These are phyloP conservation scores for Nettapus auritus DNA, from an alignment of 2,113 vertebrate species.

Conservation along the genomic window DNA sequence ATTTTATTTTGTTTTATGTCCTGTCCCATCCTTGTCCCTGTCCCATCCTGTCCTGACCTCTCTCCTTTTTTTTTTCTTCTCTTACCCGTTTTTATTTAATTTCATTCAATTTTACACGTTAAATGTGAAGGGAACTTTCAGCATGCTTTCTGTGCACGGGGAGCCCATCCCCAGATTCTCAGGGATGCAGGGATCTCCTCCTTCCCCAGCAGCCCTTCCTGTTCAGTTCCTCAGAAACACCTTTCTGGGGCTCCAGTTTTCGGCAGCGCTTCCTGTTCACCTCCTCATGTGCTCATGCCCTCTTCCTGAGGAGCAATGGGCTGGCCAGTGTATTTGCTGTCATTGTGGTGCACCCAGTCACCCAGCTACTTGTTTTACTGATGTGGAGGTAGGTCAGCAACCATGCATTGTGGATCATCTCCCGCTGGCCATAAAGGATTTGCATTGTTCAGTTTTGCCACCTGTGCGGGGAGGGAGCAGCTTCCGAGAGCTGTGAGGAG, in stretches of 20 bases:
- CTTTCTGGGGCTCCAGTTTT: neutral
- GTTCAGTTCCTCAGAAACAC: neutral
- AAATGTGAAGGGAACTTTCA: neutral
- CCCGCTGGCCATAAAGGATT: neutral
- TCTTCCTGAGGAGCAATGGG: neutral
- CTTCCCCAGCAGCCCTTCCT: neutral
- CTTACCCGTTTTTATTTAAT: neutral
- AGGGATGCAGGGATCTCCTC: fast-evolving
- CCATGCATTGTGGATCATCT: fast-evolving
- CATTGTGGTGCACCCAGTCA: fast-evolving
- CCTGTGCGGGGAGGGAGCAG: neutral
- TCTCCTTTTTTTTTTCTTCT: neutral
- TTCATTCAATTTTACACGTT: neutral
- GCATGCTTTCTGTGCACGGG: neutral
- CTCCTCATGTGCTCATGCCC: neutral
- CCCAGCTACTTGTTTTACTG: fast-evolving
- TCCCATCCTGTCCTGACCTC: too few species aligned
- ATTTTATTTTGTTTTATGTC: too few species aligned
- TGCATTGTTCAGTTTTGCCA: neutral
- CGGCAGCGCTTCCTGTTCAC: neutral
- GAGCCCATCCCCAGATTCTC: neutral
- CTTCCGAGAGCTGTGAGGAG: neutral
- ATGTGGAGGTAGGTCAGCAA: neutral
- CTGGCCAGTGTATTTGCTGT: neutral
- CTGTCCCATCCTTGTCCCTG: too few species aligned